A percentile compares a stretch with the other conserved stretches of the same genome.
These are phyloP conservation scores for Pseudomyrmex concolor DNA, from an alignment of 1,140 invertebrate species.

Conservation along the genomic window DNA sequence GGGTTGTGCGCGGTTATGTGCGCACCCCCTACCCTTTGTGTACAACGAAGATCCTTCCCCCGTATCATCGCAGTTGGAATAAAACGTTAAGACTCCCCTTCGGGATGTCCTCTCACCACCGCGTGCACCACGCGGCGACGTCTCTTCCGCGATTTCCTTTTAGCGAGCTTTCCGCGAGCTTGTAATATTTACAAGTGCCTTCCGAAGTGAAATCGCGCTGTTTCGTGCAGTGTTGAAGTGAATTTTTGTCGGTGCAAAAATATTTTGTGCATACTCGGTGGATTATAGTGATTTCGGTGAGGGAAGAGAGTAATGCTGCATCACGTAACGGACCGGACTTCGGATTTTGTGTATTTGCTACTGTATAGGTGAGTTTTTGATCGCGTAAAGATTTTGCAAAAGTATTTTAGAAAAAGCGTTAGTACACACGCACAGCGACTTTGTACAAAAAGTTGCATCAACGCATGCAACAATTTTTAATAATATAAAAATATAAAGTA, in stretches of 20 bases:
- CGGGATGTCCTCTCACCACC: slow-evolving; percentile 14
- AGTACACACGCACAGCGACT: background rate
- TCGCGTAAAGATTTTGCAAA: slow-evolving; percentile 10
- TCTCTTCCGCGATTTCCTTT: slow-evolving; percentile 10
- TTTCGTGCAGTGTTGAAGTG: slow-evolving; percentile 3
- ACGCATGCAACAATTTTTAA: slow-evolving; percentile 11
- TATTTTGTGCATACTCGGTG: slow-evolving; percentile 14
- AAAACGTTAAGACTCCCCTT: slow-evolving; percentile 39
- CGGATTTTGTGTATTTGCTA: slow-evolving; percentile 16
- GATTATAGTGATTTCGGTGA: slow-evolving; percentile 9
- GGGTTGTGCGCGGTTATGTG: slow-evolving; percentile 49
- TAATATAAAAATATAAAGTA: background rate
- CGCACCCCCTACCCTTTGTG: slow-evolving; percentile 15
- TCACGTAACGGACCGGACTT: slow-evolving; percentile 25
- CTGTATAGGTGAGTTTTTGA: slow-evolving; percentile 35
- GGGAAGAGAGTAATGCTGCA: background rate
- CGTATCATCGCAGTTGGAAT: slow-evolving; percentile 28
- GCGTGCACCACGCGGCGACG: slow-evolving; percentile 18
- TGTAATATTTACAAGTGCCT: slow-evolving; percentile 18
- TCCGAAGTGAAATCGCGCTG: slow-evolving; percentile 52
- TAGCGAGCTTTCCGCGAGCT: slow-evolving; percentile 20
- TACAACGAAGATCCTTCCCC: slow-evolving; percentile 32
- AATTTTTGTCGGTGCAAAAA: slow-evolving; percentile 5
- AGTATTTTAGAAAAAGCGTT: background rate
- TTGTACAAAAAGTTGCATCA: no score